Evolutionary conservation across 2,797 vertebrate genomes (phyloP).

Genomic region (Anisognathus igniventris): DNA sequence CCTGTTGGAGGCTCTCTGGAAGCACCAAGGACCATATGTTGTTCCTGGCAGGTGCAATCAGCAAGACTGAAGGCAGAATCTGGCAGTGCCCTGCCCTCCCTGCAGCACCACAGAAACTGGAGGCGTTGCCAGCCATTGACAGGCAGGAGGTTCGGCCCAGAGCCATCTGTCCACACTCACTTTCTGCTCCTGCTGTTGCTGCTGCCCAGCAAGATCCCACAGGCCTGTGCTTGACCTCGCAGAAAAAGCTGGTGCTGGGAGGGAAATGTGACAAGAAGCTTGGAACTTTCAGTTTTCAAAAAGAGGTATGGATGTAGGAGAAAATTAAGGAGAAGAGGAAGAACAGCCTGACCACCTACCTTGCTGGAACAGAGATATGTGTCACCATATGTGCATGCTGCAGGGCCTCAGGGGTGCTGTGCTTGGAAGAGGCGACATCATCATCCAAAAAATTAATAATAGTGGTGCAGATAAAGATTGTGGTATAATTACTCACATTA

Average conservation of each 20-base stretch:
- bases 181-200: background rate
- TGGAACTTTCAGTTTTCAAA: background rate
- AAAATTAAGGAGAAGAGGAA: background rate
- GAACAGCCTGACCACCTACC: background rate
- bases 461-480: background rate
- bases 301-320: background rate
- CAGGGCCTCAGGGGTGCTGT: background rate
- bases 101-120: background rate
- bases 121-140: conserved; percentile 37
- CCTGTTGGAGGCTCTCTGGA: background rate
- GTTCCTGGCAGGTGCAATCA: conserved; percentile 8
- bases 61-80: background rate
- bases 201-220: background rate
- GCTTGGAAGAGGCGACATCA: background rate
- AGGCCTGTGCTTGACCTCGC: background rate
- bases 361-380: background rate
- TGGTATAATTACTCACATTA: background rate
- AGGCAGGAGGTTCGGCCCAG: background rate
- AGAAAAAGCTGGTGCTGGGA: background rate
- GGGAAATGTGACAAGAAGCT: background rate
- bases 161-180: conserved; percentile 31
- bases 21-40: conserved; percentile 13
- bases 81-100: conserved; percentile 24
- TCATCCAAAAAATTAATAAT: conserved; percentile 1
- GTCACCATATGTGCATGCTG: conserved; percentile 2